Base-by-base conservation (phyloP, 2,888 invertebrate genomes). In the Rhamphomyia laevipes region DNA sequence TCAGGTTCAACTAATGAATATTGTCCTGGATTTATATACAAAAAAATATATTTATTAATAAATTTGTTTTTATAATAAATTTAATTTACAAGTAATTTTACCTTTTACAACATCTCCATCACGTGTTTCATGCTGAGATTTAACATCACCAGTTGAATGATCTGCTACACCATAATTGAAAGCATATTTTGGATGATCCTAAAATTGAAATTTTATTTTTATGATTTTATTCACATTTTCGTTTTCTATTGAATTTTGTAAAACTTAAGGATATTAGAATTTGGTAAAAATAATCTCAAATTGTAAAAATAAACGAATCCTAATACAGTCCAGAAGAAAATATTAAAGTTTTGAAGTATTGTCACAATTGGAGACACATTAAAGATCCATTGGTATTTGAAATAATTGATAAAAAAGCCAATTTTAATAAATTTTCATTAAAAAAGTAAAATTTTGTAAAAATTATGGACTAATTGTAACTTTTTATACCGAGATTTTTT, bases 51-150 rank as follows among this genome's bases (percentile, higher is more conserved):
- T n/a, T n/a, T n/a, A n/a, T 27, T 27, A 7, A 27, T 7, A 6
- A 27, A n/a, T 43, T 41, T 35, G 18, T 37, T 23, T 45, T 11
- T 6, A 37, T 42, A n/a, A 33, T 38, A 4, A 45, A 37, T 11
- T 18, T 47, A 41, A 27, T 21, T 16, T 31, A 27, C 18, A 13
- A 15, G 6, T 16, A 40, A 33, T 17, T 16, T 51, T 61, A 78
- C 79, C 79, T 73, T 78, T 79, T 2, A 80, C 80, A 30, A 80
- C 76, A 63, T 79, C 80, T 1, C 80, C 80, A 53, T 80, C 78
- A 51, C 80, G 73, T 0, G 76, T 75, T 61, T 80, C 80, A 52
- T 78, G 79, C 56, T 80, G 80, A 16, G 79, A 79, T 56, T 80
- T 80, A 1, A 80, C 74, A 61, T 80, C 80, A 2, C 70, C 70